These are phyloP conservation scores for Neotoma lepida DNA, from an alignment of 2,113 vertebrate species.

Conservation along the genomic window DNA sequence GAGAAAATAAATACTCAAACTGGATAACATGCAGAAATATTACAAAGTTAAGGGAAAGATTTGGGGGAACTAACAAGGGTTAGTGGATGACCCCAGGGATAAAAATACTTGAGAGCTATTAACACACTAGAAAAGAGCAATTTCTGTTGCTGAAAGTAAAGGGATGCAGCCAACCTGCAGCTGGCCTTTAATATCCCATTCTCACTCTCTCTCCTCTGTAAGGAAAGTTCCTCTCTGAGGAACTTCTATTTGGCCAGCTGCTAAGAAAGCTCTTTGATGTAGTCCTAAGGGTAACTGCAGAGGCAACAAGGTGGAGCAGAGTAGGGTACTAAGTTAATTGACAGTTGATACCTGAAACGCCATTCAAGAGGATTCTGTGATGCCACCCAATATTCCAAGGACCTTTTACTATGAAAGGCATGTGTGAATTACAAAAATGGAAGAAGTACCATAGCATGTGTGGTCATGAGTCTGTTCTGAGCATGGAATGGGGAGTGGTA, in stretches of 20 bases:
- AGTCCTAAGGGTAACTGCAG: background rate
- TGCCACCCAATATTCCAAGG: background rate
- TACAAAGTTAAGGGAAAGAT: background rate
- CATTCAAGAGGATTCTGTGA: background rate
- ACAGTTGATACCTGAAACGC: background rate
- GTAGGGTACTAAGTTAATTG: background rate
- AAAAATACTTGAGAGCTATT: background rate
- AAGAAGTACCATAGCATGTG: background rate
- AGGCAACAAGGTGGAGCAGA: background rate
- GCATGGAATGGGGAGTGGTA: background rate
- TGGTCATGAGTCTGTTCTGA: background rate
- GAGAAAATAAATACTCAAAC: slow-evolving; percentile 40
- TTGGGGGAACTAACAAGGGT: background rate
- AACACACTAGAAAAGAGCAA: background rate
- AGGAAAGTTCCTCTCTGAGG: background rate
- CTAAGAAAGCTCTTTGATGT: background rate
- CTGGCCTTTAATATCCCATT: background rate
- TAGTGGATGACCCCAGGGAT: background rate
- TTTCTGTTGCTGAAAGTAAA: slow-evolving; percentile 4
- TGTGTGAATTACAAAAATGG: background rate
- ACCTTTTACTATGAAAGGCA: background rate
- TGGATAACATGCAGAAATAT: background rate
- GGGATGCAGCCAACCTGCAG: background rate
- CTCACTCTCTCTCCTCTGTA: background rate
- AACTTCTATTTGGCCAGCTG: background rate